phyloP scores from a whole-genome alignment of 1,140 invertebrate genomes.

The Zelostemma sp. region DNA sequence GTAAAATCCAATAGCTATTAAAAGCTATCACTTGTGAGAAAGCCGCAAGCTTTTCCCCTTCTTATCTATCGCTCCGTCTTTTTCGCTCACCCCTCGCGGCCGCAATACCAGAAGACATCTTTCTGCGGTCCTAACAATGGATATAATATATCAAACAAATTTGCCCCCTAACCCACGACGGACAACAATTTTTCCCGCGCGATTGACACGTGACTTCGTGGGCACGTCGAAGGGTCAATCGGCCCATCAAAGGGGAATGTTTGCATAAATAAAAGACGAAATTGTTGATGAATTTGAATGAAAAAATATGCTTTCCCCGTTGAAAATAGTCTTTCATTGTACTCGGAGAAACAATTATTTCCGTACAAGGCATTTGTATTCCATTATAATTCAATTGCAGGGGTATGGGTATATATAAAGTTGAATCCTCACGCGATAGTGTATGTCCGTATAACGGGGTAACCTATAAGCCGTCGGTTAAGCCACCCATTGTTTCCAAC shows the following conservation, averaged over 20 bases:
- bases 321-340: neutral
- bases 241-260: slow-evolving; percentile 9
- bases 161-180: slow-evolving; percentile 44
- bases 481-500: slow-evolving; percentile 61
- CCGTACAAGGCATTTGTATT: neutral
- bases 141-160: slow-evolving; percentile 66
- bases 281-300: slow-evolving; percentile 22
- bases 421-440: slow-evolving; percentile 46
- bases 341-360: neutral
- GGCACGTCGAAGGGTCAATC: neutral
- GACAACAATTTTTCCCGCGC: slow-evolving; percentile 53
- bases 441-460: slow-evolving; percentile 42
- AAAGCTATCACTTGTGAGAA: slow-evolving; percentile 57
- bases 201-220: slow-evolving; percentile 53
- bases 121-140: slow-evolving; percentile 57
- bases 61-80: slow-evolving; percentile 28
- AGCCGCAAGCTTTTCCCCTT: slow-evolving; percentile 24
- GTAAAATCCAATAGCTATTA: slow-evolving; percentile 51
- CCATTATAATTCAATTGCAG: neutral
- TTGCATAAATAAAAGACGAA: slow-evolving; percentile 25
- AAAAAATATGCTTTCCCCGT: neutral
- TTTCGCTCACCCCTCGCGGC: slow-evolving; percentile 30
- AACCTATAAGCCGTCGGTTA: slow-evolving; percentile 52
- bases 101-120: slow-evolving; percentile 53
- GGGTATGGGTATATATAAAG: slow-evolving; percentile 13